Evolutionary conservation across 1,140 invertebrate species (phyloP).

Genomic region (Drosophila pallidifrons): DNA sequence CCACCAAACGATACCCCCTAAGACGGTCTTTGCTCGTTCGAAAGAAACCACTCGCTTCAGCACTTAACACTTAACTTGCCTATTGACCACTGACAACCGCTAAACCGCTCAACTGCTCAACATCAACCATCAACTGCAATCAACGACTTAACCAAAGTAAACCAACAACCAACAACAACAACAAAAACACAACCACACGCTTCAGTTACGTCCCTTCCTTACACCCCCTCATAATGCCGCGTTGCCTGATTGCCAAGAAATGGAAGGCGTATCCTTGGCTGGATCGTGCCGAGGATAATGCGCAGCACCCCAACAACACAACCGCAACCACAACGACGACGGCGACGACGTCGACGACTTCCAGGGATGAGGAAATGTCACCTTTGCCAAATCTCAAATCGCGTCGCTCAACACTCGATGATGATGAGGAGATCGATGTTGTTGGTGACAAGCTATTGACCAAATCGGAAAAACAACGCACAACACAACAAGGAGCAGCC

Average conservation of each 20-base stretch:
- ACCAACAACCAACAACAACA: neutral
- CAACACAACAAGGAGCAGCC: slow-evolving; percentile 78
- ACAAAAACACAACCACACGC: slow-evolving; percentile 8
- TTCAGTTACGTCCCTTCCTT: neutral
- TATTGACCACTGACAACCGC: slow-evolving; percentile 44
- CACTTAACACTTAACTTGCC: slow-evolving; percentile 70
- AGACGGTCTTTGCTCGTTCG: slow-evolving; percentile 78
- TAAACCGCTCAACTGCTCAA: slow-evolving; percentile 34
- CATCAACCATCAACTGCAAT: slow-evolving; percentile 17
- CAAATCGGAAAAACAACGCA: slow-evolving; percentile 82
- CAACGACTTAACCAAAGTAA: neutral
- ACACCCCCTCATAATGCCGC: slow-evolving; percentile 87
- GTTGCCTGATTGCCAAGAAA: slow-evolving; percentile 95
- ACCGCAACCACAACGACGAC: slow-evolving; percentile 53
- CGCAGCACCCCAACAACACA: slow-evolving; percentile 31
- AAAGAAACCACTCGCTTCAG: slow-evolving; percentile 74
- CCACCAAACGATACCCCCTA: slow-evolving; percentile 65
- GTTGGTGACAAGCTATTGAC: slow-evolving; percentile 87
- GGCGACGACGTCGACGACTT: slow-evolving; percentile 35
- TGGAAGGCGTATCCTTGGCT: slow-evolving; percentile 94
- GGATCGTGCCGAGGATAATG: slow-evolving; percentile 87
- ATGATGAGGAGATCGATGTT: slow-evolving; percentile 94
- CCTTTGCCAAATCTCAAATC: slow-evolving; percentile 66
- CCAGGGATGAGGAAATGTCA: slow-evolving; percentile 55
- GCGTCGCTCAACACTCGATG: slow-evolving; percentile 85